phyloP scores from a whole-genome alignment of 2,888 invertebrate genomes.

The Melanotus villosus region DNA sequence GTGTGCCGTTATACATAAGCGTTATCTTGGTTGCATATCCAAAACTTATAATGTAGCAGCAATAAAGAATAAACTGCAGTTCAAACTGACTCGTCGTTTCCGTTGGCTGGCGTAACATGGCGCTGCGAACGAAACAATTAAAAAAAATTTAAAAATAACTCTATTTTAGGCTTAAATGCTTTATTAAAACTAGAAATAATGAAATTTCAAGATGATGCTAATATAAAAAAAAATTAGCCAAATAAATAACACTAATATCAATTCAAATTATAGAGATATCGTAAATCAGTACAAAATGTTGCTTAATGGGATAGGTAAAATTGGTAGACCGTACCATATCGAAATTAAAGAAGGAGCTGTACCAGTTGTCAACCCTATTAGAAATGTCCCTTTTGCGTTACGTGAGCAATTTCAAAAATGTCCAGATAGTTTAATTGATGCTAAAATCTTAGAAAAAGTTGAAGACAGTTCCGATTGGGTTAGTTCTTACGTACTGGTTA shows the following conservation, averaged over 20 bases:
- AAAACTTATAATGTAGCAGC: too few species aligned
- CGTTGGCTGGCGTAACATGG: too few species aligned
- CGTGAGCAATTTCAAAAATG: not conserved
- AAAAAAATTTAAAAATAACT: too few species aligned
- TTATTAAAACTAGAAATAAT: not conserved
- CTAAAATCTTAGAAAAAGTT: not conserved
- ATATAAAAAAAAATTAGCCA: not conserved
- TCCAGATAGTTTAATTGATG: not conserved
- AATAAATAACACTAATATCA: constrained; percentile 3
- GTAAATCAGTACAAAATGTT: not conserved
- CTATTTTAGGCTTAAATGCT: not conserved
- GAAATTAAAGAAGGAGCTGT: not conserved
- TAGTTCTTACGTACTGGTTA: constrained; percentile 17
- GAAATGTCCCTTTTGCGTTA: not conserved
- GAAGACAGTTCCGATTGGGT: not conserved
- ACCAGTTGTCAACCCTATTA: not conserved
- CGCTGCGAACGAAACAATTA: too few species aligned
- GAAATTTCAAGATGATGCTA: constrained; percentile 1
- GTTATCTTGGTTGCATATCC: too few species aligned
- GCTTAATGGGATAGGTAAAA: not conserved
- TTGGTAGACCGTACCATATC: not conserved
- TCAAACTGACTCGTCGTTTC: too few species aligned
- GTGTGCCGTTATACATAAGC: too few species aligned
- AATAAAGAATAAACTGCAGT: too few species aligned
- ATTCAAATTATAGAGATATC: not conserved